Evolutionary conservation across 2,888 invertebrate genomes (phyloP), one percentile per base, ranked within the genome.

Genomic region (Drosophila buzzatii): DNA sequence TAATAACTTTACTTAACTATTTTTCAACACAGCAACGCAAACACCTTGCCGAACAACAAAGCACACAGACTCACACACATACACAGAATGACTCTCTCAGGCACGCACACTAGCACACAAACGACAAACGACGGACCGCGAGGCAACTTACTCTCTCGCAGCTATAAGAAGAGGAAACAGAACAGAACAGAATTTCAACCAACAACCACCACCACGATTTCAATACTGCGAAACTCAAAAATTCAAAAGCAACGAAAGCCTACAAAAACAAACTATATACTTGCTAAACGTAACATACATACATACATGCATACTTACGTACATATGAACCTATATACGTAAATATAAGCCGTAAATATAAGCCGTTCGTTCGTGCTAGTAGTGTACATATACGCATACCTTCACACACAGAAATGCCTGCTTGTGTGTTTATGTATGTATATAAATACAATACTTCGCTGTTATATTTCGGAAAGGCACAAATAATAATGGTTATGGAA

Each of bases 161-260:
- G 70, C 60, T 59, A 60, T 37, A 44, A 55, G 53, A 74, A 76
- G 76, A 76, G 71, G 79, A 76, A 74, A 70, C 73, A 75, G 74
- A 71, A 70, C 80, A 66, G 74, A 71, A 70, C 80, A 66, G 62
- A 79, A 76, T 72, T 73, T 68, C 71, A 70, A 69, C 73, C 76
- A 76, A 59, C 85, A 77, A 90, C 91, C 88, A 89, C 78, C 91
- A 91, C 91, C 82, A 79, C 86, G 82, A 87, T 91, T 91, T 92
- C 91, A 92, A 91, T 91, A 91, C 90, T 92, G 90, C 73, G 70
- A 82, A 89, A 81, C 85, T 85, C 73, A 80, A 89, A 89, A 86
- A 83, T 87, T 79, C 72, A 84, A 80, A 90, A 90, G 83, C 86
- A 86, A 90, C 84, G 81, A 89, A 88, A 73, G 89, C 84, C 83